phyloP scores from a whole-genome alignment of 2,888 invertebrate species.

The Phyllotreta cruciferae region DNA sequence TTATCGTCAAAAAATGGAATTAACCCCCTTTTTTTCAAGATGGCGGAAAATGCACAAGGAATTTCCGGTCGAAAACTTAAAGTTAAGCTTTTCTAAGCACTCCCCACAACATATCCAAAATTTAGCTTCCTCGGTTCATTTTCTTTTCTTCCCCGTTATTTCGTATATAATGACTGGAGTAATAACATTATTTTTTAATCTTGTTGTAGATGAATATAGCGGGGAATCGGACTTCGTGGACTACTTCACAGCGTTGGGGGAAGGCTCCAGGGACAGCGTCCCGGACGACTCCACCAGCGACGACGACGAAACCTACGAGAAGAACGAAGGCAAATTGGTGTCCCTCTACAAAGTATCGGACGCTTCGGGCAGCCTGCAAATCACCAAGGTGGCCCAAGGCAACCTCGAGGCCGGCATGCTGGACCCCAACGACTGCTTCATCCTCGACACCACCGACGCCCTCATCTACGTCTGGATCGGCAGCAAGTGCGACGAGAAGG shows the following conservation, averaged over 20 bases:
- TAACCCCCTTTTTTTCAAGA: too few species aligned
- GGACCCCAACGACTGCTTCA: conserved; percentile 78
- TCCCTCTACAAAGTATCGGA: conserved; percentile 76
- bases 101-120: too few species aligned
- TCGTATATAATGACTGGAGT: too few species aligned
- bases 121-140: too few species aligned
- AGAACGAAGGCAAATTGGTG: conserved; percentile 69
- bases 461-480: conserved; percentile 89
- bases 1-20: too few species aligned
- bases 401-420: conserved; percentile 76
- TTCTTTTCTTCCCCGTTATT: too few species aligned
- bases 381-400: conserved; percentile 68
- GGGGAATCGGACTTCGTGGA: conserved; percentile 69
- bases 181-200: too few species aligned
- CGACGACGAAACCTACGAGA: conserved; percentile 79
- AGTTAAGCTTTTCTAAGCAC: too few species aligned
- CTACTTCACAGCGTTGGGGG: conserved; percentile 84
- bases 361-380: conserved; percentile 62
- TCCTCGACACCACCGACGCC: conserved; percentile 78
- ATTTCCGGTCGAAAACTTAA: too few species aligned
- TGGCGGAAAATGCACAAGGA: too few species aligned
- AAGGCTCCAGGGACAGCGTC: conserved; percentile 71
- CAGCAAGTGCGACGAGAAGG: conserved; percentile 73
- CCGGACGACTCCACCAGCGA: conserved; percentile 77
- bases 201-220: conserved; percentile 71